Evolutionary conservation across 2,113 vertebrate species (phyloP).

Genomic region (Elachura formosa): DNA sequence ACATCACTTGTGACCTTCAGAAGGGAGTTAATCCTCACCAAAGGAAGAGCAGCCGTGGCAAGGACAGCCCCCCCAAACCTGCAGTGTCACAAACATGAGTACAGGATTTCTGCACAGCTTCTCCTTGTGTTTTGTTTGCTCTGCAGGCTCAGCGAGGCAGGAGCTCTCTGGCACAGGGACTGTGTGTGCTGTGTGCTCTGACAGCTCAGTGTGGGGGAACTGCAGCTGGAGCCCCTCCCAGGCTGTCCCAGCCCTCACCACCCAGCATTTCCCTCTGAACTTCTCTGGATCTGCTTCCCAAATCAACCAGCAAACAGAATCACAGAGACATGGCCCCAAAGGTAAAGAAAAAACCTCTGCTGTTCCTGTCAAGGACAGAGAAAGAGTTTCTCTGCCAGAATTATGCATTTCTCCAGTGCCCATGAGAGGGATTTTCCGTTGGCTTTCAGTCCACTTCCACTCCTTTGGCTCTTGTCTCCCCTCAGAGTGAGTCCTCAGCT

Average conservation of each 20-base stretch:
- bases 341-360: background rate
- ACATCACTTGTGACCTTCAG: background rate
- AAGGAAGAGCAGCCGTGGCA: accelerated
- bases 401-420: background rate
- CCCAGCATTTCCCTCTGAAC: background rate
- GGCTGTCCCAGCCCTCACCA: background rate
- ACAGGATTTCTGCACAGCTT: background rate
- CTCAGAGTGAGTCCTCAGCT: background rate
- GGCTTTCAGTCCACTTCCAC: background rate
- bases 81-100: accelerated
- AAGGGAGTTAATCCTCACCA: background rate
- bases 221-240: background rate
- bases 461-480: background rate
- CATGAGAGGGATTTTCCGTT: background rate
- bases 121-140: background rate
- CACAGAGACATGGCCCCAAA: background rate
- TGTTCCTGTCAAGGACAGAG: background rate
- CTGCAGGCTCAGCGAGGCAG: background rate
- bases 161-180: background rate
- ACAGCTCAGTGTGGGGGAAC: background rate
- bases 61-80: background rate
- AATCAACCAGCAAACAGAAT: background rate
- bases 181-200: background rate
- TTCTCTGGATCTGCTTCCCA: background rate
- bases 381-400: background rate